Percentiles rank a stretch among this genome's conserved stretches.
These are phyloP conservation scores for Podocnemis expansa DNA, from an alignment of 2,113 vertebrate species.

Conservation along the genomic window DNA sequence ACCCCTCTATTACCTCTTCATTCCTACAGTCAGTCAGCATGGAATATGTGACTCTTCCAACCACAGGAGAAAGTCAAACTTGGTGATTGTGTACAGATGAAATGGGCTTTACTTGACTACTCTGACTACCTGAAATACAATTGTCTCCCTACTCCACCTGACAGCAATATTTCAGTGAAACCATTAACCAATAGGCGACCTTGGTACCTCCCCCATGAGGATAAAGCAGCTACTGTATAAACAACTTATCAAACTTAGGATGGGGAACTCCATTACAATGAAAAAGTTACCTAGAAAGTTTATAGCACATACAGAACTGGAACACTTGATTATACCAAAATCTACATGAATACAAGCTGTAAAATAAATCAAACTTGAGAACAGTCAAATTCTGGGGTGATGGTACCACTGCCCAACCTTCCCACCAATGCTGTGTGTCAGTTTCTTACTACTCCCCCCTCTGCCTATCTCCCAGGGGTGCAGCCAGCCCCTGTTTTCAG, in stretches of 20 bases:
- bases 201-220: background rate
- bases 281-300: slow-evolving; percentile 37
- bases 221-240: slow-evolving; percentile 46
- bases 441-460: too few species aligned
- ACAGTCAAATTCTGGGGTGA: too few species aligned
- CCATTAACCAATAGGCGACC: slow-evolving; percentile 57
- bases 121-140: slow-evolving; percentile 59
- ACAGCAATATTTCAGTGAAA: slow-evolving; percentile 64
- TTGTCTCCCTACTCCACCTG: slow-evolving; percentile 24
- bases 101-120: slow-evolving; percentile 61
- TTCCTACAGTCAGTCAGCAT: slow-evolving; percentile 13
- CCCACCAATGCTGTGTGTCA: too few species aligned
- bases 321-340: background rate
- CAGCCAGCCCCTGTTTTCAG: too few species aligned
- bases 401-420: too few species aligned
- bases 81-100: background rate
- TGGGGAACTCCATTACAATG: slow-evolving; percentile 40
- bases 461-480: too few species aligned
- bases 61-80: slow-evolving; percentile 25
- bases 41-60: slow-evolving; percentile 39
- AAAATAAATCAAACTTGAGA: too few species aligned
- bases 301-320: background rate
- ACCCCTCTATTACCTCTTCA: background rate
- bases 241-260: slow-evolving; percentile 24
- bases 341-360: background rate